phyloP scores from a whole-genome alignment of 2,113 vertebrate genomes.

The Gallinago media region DNA sequence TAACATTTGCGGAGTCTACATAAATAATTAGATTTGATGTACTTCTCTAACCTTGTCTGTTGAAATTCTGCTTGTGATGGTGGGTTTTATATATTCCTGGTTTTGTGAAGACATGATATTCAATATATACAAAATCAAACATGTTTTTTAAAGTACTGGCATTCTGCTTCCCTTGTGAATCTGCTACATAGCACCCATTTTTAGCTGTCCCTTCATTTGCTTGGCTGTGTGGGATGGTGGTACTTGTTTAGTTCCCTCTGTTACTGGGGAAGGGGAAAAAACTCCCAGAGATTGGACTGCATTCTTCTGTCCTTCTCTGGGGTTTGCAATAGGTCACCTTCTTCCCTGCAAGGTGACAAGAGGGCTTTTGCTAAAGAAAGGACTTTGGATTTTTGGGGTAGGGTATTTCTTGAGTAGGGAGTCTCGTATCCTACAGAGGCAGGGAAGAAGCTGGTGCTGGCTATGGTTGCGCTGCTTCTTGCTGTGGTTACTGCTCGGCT shows the following conservation, averaged over 20 bases:
- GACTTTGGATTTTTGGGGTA: not conserved
- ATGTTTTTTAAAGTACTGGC: not conserved
- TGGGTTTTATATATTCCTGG: not conserved
- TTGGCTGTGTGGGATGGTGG: not conserved
- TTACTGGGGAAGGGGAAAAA: not conserved
- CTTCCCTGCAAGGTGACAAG: not conserved
- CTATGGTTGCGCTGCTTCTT: not conserved
- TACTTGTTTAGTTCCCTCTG: not conserved
- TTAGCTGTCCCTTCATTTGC: not conserved
- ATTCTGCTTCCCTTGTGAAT: not conserved
- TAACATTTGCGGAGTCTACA: not conserved
- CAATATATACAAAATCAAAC: not conserved
- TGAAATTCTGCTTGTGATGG: not conserved
- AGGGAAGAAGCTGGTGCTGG: not conserved
- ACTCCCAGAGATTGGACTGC: not conserved
- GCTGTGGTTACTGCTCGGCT: not conserved
- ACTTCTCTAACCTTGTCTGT: not conserved
- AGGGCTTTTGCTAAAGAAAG: not conserved
- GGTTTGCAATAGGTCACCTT: not conserved
- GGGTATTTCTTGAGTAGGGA: not conserved
- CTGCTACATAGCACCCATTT: not conserved
- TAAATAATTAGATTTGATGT: not conserved
- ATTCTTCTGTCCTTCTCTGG: accelerated
- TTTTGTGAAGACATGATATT: not conserved
- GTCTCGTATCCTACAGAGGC: not conserved